These are phyloP conservation scores for Aporophyla nigra DNA, from an alignment of 2,888 invertebrate genomes.

Conservation along the genomic window DNA sequence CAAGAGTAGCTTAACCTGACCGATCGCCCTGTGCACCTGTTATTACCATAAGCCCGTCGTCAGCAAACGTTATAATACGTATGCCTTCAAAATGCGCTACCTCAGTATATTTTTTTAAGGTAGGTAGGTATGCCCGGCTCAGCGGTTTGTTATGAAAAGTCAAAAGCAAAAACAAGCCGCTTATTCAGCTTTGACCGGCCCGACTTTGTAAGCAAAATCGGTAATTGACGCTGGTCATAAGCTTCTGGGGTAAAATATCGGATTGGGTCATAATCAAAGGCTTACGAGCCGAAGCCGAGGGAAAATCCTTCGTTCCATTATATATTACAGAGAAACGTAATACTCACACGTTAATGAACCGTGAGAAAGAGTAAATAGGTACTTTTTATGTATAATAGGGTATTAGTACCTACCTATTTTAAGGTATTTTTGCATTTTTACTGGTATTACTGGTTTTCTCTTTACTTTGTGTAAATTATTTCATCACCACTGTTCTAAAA, in stretches of 20 bases:
- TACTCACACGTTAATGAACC: conserved; percentile 30
- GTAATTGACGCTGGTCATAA: conserved; percentile 58
- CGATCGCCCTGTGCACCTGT: no score
- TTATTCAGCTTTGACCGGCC: conserved; percentile 52
- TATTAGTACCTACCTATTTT: neutral
- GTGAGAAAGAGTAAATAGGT: conserved; percentile 7
- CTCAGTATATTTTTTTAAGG: conserved; percentile 14
- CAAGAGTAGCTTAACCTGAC: no score
- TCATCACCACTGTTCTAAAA: no score
- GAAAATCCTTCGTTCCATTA: conserved; percentile 25
- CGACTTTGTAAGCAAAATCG: conserved; percentile 64
- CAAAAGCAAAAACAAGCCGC: conserved; percentile 36
- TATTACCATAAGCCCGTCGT: no score
- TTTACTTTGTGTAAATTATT: no score
- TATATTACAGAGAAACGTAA: conserved; percentile 44
- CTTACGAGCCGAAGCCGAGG: conserved; percentile 27
- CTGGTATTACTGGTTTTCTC: neutral
- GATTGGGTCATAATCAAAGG: conserved; percentile 66
- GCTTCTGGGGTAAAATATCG: conserved; percentile 53
- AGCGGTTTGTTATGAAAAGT: conserved; percentile 41
- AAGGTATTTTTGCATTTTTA: neutral
- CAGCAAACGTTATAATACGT: no score
- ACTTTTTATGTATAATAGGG: conserved; percentile 2
- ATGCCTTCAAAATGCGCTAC: conserved; percentile 1
- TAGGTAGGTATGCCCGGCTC: neutral